phyloP scores from a whole-genome alignment of 2,797 vertebrate genomes.

The Alfaro cultratus region DNA sequence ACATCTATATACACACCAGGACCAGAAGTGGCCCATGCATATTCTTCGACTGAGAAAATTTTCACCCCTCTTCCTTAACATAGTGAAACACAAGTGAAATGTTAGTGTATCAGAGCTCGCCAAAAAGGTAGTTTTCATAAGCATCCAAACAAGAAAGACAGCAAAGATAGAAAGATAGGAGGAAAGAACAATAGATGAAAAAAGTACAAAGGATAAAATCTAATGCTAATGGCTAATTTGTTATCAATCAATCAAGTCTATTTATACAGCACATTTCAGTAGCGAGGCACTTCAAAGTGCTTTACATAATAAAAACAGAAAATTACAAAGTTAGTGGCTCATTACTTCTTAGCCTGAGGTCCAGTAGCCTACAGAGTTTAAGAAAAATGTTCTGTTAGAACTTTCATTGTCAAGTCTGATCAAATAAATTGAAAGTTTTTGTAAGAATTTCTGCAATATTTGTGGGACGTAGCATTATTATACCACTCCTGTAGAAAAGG shows the following conservation, averaged over 20 bases:
- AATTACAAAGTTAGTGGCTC: neutral
- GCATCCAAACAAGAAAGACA: neutral
- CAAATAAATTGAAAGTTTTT: neutral
- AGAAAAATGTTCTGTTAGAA: neutral
- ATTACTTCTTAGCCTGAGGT: neutral
- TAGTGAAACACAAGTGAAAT: neutral
- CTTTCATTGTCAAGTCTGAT: neutral
- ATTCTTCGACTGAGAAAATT: neutral
- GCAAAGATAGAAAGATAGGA: neutral
- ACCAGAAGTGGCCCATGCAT: neutral
- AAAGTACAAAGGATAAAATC: no score
- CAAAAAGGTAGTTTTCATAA: neutral
- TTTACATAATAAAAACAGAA: no score
- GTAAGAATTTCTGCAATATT: neutral
- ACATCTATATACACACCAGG: slow-evolving; percentile 16
- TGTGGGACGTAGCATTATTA: neutral
- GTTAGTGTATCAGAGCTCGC: neutral
- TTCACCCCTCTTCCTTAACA: slow-evolving; percentile 10
- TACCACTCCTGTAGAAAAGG: neutral
- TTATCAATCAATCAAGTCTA: no score
- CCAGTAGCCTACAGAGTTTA: neutral
- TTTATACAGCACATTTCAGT: no score
- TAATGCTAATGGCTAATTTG: neutral
- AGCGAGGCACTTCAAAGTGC: no score
- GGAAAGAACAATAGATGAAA: neutral